Evolutionary conservation across 1,140 invertebrate genomes (phyloP).

Genomic region (Drosophila takahashii): DNA sequence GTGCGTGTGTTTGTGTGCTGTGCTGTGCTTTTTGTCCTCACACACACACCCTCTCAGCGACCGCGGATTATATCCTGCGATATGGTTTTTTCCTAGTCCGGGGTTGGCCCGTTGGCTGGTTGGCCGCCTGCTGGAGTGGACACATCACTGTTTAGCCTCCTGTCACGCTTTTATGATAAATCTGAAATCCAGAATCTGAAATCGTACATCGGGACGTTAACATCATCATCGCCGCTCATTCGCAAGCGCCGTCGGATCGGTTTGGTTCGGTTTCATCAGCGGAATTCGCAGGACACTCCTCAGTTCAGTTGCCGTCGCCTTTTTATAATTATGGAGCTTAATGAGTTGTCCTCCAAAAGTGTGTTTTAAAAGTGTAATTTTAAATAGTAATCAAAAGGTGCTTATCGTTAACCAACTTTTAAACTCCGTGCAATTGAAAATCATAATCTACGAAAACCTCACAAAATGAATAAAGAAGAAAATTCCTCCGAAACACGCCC

Average conservation of each 20-base stretch:
- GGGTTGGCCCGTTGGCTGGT: slow-evolving; percentile 73
- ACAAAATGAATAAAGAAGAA: slow-evolving; percentile 75
- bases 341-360: neutral
- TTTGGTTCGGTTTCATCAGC: slow-evolving; percentile 22
- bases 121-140: slow-evolving; percentile 70
- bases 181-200: slow-evolving; percentile 75
- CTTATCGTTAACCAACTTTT: neutral
- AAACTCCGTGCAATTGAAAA: slow-evolving; percentile 3
- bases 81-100: slow-evolving; percentile 71
- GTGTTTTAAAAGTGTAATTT: slow-evolving; percentile 7
- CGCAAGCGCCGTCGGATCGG: slow-evolving; percentile 49
- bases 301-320: slow-evolving; percentile 47
- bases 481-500: slow-evolving; percentile 64
- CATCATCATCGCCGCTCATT: slow-evolving; percentile 68
- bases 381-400: slow-evolving; percentile 2
- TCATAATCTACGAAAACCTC: neutral
- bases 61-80: slow-evolving; percentile 77
- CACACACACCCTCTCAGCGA: slow-evolving; percentile 67
- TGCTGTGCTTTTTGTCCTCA: slow-evolving; percentile 75
- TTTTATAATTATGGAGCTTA: slow-evolving; percentile 7
- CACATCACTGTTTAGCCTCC: slow-evolving; percentile 80
- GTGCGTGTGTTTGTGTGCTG: slow-evolving; percentile 30
- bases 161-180: slow-evolving; percentile 84
- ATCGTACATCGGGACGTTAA: slow-evolving; percentile 84
- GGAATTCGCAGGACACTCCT: neutral